Evolutionary conservation across 2,797 vertebrate species (phyloP).

Genomic region (Arnoldichthys spilopterus): DNA sequence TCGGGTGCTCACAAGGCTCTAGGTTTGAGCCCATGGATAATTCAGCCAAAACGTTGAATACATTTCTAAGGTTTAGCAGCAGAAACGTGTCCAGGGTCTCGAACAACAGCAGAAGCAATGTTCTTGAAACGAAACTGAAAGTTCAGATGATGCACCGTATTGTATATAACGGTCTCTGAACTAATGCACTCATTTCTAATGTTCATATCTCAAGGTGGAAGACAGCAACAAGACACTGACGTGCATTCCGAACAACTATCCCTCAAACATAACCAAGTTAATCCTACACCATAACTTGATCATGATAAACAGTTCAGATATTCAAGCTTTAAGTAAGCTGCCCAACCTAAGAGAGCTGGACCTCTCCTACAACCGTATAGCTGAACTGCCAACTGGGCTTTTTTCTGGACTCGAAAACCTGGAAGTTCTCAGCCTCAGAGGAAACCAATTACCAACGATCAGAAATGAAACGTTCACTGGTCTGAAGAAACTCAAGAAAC

Average conservation of each 20-base stretch:
- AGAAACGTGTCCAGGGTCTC: background rate
- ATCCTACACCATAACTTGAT: constrained; percentile 74
- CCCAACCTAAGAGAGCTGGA: constrained; percentile 75
- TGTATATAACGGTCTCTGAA: background rate
- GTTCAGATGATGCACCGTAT: background rate
- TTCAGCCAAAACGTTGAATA: no score
- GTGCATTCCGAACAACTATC: constrained; percentile 68
- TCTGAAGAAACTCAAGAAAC: constrained; percentile 60
- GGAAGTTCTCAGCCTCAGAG: constrained; percentile 69
- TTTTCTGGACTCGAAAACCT: constrained; percentile 76
- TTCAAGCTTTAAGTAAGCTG: constrained; percentile 67
- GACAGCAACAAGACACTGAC: constrained; percentile 59
- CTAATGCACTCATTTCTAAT: constrained; percentile 18
- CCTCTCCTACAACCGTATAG: constrained; percentile 80
- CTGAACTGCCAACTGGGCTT: constrained; percentile 70
- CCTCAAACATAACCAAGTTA: constrained; percentile 67
- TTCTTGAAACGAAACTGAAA: background rate
- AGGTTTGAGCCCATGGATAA: background rate
- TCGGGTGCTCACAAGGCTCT: no score
- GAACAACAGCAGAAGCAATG: background rate
- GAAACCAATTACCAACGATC: constrained; percentile 68
- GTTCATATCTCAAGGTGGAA: constrained; percentile 52
- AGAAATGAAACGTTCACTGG: constrained; percentile 58
- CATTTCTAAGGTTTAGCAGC: no score
- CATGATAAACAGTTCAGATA: constrained; percentile 66